Conservation (phyloP, 2,888 invertebrate species). For the Frankliniella intonsa region DNA sequence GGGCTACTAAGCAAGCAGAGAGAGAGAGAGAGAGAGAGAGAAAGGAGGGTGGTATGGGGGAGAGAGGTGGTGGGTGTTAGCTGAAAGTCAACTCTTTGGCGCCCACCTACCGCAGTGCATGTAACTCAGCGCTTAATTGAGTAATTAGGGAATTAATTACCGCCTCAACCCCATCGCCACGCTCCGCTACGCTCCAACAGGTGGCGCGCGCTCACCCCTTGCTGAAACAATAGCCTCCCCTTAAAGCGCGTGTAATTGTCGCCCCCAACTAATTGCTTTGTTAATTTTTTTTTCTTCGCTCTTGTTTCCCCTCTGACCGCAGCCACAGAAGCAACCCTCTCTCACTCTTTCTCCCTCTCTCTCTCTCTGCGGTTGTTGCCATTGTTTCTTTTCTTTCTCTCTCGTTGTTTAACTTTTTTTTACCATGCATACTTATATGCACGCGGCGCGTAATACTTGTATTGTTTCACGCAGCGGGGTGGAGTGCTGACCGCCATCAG, state of each 20-base stretch:
- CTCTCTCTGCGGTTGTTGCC: neutral
- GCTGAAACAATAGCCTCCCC: conserved; percentile 13
- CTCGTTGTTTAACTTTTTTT: neutral
- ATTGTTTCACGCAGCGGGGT: neutral
- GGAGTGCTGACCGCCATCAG: neutral
- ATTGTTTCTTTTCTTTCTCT: conserved; percentile 4
- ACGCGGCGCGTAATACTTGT: neutral
- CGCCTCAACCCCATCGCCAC: neutral
- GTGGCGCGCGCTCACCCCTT: neutral
- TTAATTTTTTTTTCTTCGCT: conserved; percentile 17
- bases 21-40: neutral
- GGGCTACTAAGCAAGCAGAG: too few species aligned
- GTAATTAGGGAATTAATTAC: conserved; percentile 11
- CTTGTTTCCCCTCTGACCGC: neutral
- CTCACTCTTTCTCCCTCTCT: too few species aligned
- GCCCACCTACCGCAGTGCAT: neutral
- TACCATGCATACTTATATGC: neutral
- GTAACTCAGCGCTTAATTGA: neutral
- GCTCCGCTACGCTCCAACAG: neutral
- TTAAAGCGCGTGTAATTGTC: neutral
- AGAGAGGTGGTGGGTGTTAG: neutral
- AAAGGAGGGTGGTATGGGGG: neutral
- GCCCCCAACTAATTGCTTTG: conserved; percentile 13
- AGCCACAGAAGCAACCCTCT: neutral
- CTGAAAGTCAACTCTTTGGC: neutral